Conservation (phyloP, 2,888 invertebrate genomes). For the Dicyrtoma fusca region DNA sequence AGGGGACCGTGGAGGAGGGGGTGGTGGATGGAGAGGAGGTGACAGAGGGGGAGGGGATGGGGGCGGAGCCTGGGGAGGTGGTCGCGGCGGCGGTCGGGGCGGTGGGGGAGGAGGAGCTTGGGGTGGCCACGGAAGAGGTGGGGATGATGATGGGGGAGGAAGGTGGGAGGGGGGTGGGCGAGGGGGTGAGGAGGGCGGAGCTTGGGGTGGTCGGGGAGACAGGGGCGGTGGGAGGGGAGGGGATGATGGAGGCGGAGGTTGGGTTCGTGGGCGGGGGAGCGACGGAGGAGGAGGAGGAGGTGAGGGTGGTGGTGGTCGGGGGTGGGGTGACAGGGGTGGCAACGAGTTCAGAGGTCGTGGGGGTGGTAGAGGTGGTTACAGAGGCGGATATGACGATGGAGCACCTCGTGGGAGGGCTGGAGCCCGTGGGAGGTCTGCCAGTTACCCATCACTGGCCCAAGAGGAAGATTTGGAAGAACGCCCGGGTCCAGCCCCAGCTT, state of each 20-base stretch:
- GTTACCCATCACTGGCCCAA: conserved; percentile 8
- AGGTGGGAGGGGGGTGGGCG: not conserved
- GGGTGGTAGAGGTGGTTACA: not conserved
- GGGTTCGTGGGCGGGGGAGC: not conserved
- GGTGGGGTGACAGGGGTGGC: conserved; percentile 18
- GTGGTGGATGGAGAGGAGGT: not conserved
- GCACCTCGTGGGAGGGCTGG: conserved; percentile 18
- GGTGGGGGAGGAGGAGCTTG: not conserved
- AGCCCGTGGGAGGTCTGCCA: conserved; percentile 25
- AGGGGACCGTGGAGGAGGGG: conserved; percentile 23
- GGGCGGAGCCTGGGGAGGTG: conserved; percentile 1
- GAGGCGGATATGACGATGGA: not conserved
- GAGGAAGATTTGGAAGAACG: not conserved
- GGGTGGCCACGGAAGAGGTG: conserved; percentile 19
- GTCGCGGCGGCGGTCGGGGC: not conserved
- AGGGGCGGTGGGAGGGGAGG: conserved; percentile 33
- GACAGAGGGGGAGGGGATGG: conserved; percentile 7
- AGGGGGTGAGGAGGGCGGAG: not conserved
- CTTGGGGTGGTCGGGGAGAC: conserved; percentile 9
- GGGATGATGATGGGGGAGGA: not conserved
- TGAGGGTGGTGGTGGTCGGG: not conserved
- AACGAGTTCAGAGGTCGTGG: conserved; percentile 9
- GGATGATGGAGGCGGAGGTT: not conserved
- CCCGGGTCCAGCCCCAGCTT: not conserved
- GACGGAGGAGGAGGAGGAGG: not conserved